Evolutionary conservation across 2,113 vertebrate species (phyloP), one percentile per base, ranked within the genome.

Genomic region (Cyanoderma ruficeps): DNA sequence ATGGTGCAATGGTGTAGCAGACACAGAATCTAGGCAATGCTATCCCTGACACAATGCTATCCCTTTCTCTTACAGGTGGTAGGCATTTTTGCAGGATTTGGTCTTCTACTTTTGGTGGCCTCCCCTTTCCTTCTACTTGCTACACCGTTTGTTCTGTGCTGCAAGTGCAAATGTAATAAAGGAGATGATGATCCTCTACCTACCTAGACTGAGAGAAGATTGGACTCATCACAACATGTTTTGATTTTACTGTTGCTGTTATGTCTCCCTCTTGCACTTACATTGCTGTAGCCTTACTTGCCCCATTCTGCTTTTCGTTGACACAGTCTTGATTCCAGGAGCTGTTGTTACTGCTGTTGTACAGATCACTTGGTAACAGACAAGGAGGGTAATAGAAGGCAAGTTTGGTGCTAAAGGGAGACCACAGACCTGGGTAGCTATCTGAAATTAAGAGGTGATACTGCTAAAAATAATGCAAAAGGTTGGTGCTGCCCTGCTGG

Each of bases 161-260:
- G 99, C 98, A 99, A 99, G 92, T 99, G 99, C 97, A 99, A 99
- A 90, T 99, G 99, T 98, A 99, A 98, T 97, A 99, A 99, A 98
- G 99, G 99, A 4, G 99, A 99, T 13, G 99, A 99, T 19, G 99
- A 99, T 97, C 99, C 99, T 5, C 88, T 99, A 9, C 99, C 99
- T 60, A 99, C 99, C 94, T 99, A 99, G 97, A 92, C 64, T 37
- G 63, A 15, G 67, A 76, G 57, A 20, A 33, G 44, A 82, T 3
- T 84, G 95, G 87, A 69, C 65, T 94, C 68, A 24, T 59, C 59
- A 61, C 92, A 90, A 27, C 49, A 31, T 10, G 18, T 85, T 94
- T 39, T 20, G 77, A 44, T 89, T 93, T 96, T 87, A 67, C 60
- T 63, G 41, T 93, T 75, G 83, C 52, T 81, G 72, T 96, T 70